Evolutionary conservation across 2,113 vertebrate genomes (phyloP), one percentile per base, ranked within the genome.

Genomic region (Xenopus laevis): DNA sequence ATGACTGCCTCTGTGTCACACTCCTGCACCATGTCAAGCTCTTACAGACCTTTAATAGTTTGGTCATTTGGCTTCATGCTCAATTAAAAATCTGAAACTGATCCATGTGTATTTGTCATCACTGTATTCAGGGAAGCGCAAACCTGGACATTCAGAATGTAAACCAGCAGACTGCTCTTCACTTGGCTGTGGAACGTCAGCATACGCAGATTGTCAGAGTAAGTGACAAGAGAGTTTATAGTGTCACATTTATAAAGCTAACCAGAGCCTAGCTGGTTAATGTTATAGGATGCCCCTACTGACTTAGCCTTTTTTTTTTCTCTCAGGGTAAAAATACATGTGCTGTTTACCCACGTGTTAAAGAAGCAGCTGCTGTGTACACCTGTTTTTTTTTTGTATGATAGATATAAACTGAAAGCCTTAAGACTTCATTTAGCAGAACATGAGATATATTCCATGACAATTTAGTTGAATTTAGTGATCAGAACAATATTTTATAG

Each of bases 181-280:
- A 99, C 82, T 91, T 99, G 82, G 97, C 97, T 2, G 97, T 99
- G 77, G 97, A 99, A 82, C 91, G 97, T 16, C 97, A 99, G 79
- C 97, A 99, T 79, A 98, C 97, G 0, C 97, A 99, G 82, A 98
- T 99, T 82, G 97, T 99, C 79, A 91, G 97, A 92, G 97, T 98
- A 83, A 92, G 90, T 40, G 74, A 55, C 33, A 2, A n/a, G 15
- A 55, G 15, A 50, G 47, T 50, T 50, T 50, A 50, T 7, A 4
- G 47, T 50, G 75, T 74, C 9, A 17, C 7, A 17, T n/a, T 18
- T 18, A 18, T 13, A 58, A n/a, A 17, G 9, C 17, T 58, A 58
- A 20, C 9, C 55, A 50, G 47, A 50, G 15, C 4, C 47, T 50
- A 50, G 47, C 10, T 50, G 15, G 47, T n/a, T 55, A 55, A 55